Base-by-base conservation (phyloP, 2,888 invertebrate species). In the Tholera decimalis region DNA sequence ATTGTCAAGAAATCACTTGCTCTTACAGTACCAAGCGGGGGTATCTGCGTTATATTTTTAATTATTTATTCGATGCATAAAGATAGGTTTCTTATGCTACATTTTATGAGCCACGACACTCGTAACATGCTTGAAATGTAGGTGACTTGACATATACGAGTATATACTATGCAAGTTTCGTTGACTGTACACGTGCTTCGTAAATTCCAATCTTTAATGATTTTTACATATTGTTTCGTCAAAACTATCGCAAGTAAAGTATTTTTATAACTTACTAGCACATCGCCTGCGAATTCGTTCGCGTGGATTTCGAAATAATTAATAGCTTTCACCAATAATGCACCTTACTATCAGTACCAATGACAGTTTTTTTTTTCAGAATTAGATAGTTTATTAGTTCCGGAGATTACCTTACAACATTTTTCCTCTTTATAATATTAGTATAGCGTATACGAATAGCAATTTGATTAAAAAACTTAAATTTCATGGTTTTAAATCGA, bases 381-480 rank as follows among this genome's bases (percentile, higher is more conserved):
- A n/a, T n/a, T n/a, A n/a, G n/a, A n/a, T n/a, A n/a, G n/a, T n/a
- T n/a, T n/a, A n/a, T n/a, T n/a, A n/a, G n/a, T n/a, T n/a, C n/a
- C n/a, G n/a, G n/a, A n/a, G n/a, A n/a, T n/a, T n/a, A n/a, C n/a
- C n/a, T n/a, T n/a, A n/a, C n/a, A n/a, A n/a, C n/a, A n/a, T n/a
- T n/a, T n/a, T n/a, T n/a, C n/a, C n/a, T n/a, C n/a, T n/a, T n/a
- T n/a, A n/a, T n/a, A n/a, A n/a, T n/a, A n/a, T n/a, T n/a, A n/a
- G 44, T 3, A 39, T 56, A 46, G 57, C 51, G 39, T 58, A 37
- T 35, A 4, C 30, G 26, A 50, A 76, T 20, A 60, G 55, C 35
- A 59, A 60, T 73, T 75, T 46, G 30, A 49, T 56, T 50, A 63
- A 30, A 41, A 39, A 58, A 2, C n/a, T n/a, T 46, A 55, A 77